phyloP scores from a whole-genome alignment of 2,888 invertebrate genomes.

The Eupithecia insigniata region DNA sequence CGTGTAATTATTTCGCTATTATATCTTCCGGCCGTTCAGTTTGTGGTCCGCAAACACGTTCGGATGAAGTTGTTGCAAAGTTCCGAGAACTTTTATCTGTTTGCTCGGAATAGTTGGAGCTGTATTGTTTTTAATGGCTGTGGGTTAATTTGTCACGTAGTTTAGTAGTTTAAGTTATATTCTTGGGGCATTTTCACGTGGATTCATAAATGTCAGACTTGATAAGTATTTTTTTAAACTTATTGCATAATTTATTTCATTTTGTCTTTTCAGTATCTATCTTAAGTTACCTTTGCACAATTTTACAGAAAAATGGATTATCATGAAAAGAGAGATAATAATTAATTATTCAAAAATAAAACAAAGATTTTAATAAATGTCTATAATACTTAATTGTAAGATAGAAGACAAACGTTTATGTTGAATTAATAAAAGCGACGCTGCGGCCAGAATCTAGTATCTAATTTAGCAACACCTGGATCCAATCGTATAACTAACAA shows the following conservation, averaged over 20 bases:
- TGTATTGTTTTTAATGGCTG: constrained; percentile 3
- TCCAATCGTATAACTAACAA: not conserved
- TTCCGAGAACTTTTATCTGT: not conserved
- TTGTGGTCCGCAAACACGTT: constrained; percentile 1
- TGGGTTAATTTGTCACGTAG: not conserved
- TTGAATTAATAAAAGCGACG: not conserved
- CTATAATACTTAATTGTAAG: too few species aligned
- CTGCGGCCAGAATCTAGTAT: not conserved
- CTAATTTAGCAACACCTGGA: not conserved
- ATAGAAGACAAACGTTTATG: too few species aligned
- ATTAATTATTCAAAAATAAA: too few species aligned
- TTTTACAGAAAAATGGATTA: too few species aligned
- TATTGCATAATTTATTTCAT: too few species aligned
- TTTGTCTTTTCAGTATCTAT: too few species aligned
- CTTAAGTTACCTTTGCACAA: too few species aligned
- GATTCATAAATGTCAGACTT: too few species aligned
- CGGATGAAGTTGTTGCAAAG: not conserved
- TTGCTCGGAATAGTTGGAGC: not conserved
- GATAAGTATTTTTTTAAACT: too few species aligned
- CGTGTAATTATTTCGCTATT: not conserved
- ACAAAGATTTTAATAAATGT: too few species aligned
- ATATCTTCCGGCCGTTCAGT: not conserved
- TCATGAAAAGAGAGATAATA: too few species aligned
- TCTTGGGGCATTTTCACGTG: not conserved
- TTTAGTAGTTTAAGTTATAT: not conserved